These are phyloP conservation scores for Drosophila pullipes DNA, from an alignment of 2,888 invertebrate species.

Conservation along the genomic window DNA sequence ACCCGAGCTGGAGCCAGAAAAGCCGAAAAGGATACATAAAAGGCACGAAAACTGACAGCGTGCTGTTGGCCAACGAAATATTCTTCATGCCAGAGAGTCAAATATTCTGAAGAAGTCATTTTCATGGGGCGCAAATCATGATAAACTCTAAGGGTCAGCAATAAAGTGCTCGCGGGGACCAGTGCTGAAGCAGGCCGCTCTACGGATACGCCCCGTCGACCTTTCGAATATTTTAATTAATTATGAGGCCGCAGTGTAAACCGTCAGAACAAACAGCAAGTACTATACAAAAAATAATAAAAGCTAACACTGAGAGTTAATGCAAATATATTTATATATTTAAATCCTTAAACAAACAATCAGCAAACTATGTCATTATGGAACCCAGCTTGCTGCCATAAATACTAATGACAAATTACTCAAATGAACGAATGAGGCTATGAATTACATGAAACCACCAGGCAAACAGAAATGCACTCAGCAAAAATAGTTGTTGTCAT, in stretches of 20 bases:
- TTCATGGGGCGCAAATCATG: constrained; percentile 48
- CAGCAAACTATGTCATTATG: constrained; percentile 12
- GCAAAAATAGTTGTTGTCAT: constrained; percentile 27
- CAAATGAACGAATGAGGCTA: constrained; percentile 1
- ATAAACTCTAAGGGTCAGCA: constrained; percentile 65
- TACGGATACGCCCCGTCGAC: constrained; percentile 48
- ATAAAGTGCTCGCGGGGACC: constrained; percentile 46
- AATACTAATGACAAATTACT: constrained; percentile 29
- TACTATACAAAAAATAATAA: constrained; percentile 15
- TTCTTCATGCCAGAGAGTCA: constrained; percentile 28
- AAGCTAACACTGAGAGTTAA: constrained; percentile 3
- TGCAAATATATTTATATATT: constrained; percentile 13
- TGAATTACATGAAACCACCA: constrained; percentile 5
- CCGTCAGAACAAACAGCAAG: constrained; percentile 34
- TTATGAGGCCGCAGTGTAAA: constrained; percentile 56
- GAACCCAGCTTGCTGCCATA: constrained; percentile 4
- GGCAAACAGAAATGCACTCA: constrained; percentile 1
- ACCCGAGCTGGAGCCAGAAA: constrained; percentile 4
- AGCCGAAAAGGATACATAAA: constrained; percentile 22
- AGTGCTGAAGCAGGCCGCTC: constrained; percentile 17
- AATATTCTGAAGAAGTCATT: constrained; percentile 39
- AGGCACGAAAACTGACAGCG: constrained; percentile 24
- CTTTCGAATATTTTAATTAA: constrained; percentile 78
- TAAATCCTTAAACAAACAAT: constrained; percentile 29
- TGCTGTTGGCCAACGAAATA: constrained; percentile 18